Evolutionary conservation across 2,888 invertebrate genomes (phyloP), one percentile per base, ranked within the genome.

Genomic region (Drosophila heteroneura): DNA sequence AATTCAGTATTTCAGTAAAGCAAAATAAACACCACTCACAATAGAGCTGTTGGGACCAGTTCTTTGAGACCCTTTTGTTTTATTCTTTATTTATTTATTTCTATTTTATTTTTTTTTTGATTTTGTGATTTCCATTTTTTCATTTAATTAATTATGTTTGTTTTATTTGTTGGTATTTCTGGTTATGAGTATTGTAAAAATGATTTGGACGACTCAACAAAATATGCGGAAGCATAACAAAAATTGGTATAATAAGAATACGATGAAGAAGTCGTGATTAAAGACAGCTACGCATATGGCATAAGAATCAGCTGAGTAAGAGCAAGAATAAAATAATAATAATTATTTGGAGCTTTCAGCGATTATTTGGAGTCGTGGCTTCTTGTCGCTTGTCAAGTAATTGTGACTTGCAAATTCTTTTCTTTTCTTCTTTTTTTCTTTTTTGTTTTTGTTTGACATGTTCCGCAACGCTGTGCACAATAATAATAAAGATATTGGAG

Each of bases 391-490:
- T 84, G 57, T 68, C 41, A 58, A 64, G 59, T 66, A 60, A 73
- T 70, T 70, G 60, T 78, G 83, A 82, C 78, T 83, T 73, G 85
- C 68, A 60, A 70, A 47, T 47, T 47, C 2, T 5, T 26, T 26
- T n/a, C n/a, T 5, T 5, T 80, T 70, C 12, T 12, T 66, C 5
- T 66, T 76, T 39, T 73, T 32, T 32, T 12, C 3, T 32, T 32
- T 73, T 77, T 70, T n/a, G n/a, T 6, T 14, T 64, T 78, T 82
- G 71, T 39, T 73, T 49, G n/a, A 53, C 44, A 39, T 58, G 88
- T 85, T 88, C 85, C 85, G 83, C 85, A 72, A 77, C 74, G 85
- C n/a, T 77, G 88, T 16, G 58, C 80, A 56, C 74, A 74, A 70
- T 77, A 65, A 76, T 56, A 80, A 85, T 83, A 77, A 76, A 83